Evolutionary conservation across 2,797 vertebrate species (phyloP), one percentile per base, ranked within the genome.

Genomic region (Leuciscus waleckii): DNA sequence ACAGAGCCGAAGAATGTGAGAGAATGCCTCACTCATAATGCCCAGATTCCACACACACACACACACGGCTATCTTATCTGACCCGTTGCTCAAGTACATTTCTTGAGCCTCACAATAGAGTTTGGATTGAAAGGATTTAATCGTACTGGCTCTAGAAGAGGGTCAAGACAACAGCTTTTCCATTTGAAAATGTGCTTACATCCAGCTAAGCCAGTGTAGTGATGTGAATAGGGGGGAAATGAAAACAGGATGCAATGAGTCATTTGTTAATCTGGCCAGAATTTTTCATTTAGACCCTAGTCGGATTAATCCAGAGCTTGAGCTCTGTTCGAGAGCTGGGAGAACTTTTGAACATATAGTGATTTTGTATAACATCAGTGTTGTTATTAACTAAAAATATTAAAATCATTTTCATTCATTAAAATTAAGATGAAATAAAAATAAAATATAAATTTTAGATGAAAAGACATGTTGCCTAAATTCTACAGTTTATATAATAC

Each of bases 41-140:
- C 63, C 79, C 21, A 0, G 46, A 76, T 58, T 76, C 63, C 43
- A 74, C 41, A 41, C 54, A 32, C 70, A 75, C 51, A 78, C 56
- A 85, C 70, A 67, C 39, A 65, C 9, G 65, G 76, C 29, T 81
- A 73, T 87, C 84, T 87, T 87, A 86, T 87, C 89, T 85, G 74
- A 79, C 85, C 82, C 67, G 14, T 43, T 78, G 69, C 84, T 71
- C 65, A 77, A 85, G 46, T 82, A 73, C 79, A 75, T 87, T 78
- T 79, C 77, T 87, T 65, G 49, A 51, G 65, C 81, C 56, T 74
- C 82, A 87, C 84, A 89, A 82, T 82, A 74, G 78, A 87, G 86
- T 86, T 84, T 82, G 88, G 84, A 83, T 85, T 83, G 80, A 88
- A 89, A 83, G 84, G 88, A 90, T 90, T 88, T 88, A 86, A 88